Percentiles rank a stretch among this genome's conserved stretches.
Evolutionary conservation across 2,113 vertebrate genomes (phyloP).

Genomic region (Sakesphorus luctuosus): DNA sequence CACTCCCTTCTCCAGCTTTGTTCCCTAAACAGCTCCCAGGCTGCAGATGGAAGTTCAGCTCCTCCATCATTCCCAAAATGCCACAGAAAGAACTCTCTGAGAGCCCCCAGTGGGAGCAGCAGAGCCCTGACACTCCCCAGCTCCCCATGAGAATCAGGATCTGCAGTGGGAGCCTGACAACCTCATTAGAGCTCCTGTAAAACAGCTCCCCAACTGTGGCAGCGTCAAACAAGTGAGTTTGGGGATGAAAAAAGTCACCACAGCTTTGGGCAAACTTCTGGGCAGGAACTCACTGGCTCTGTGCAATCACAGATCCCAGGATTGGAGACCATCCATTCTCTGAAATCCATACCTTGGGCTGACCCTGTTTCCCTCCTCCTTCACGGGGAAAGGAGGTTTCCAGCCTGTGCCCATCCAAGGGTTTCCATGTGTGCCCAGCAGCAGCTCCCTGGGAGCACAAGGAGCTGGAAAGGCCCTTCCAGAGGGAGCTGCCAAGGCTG

Average conservation of each 20-base stretch:
- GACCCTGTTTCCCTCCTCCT: neutral
- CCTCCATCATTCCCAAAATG: no score
- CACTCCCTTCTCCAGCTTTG: no score
- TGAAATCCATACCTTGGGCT: neutral
- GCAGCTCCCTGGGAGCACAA: neutral
- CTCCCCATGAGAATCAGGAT: neutral
- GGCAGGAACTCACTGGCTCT: neutral
- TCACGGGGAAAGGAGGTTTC: neutral
- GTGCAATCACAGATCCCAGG: neutral
- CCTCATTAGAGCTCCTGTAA: neutral
- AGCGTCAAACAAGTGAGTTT: neutral
- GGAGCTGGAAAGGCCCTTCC: neutral
- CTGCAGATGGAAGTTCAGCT: no score
- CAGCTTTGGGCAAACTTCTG: neutral
- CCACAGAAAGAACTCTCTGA: no score
- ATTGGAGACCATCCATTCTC: neutral
- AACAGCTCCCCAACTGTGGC: neutral
- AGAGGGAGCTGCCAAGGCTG: neutral
- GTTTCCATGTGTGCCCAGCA: neutral
- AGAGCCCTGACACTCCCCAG: neutral
- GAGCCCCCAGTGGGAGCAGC: no score
- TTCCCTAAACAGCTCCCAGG: no score
- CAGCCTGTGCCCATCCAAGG: neutral
- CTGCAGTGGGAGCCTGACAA: neutral
- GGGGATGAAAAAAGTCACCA: neutral